Percentiles rank a stretch among this genome's conserved stretches.
phyloP scores from a whole-genome alignment of 2,797 vertebrate species.

The Lepilemur septentrionalis region DNA sequence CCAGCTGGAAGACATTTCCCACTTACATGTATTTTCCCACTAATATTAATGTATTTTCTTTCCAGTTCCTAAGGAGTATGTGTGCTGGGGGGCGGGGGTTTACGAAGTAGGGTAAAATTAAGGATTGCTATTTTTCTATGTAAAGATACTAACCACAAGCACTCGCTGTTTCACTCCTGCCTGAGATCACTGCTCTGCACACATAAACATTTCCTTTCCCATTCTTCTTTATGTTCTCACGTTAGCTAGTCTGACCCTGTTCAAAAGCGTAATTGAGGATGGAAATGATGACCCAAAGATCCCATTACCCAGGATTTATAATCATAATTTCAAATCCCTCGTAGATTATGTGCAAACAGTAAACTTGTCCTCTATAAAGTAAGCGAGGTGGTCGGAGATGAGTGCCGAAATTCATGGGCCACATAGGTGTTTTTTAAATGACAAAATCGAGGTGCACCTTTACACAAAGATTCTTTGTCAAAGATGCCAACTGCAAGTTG shows the following conservation, averaged over 20 bases:
- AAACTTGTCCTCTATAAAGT: neutral
- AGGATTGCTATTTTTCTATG: constrained; percentile 9
- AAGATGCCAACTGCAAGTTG: neutral
- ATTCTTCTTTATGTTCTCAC: neutral
- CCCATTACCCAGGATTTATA: neutral
- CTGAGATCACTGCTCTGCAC: neutral
- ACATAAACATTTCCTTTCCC: neutral
- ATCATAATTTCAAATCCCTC: neutral
- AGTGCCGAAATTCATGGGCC: neutral
- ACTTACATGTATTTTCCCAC: neutral
- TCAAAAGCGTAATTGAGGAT: neutral
- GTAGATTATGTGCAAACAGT: neutral
- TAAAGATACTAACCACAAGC: neutral
- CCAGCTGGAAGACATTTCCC: neutral
- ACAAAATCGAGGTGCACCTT: neutral
- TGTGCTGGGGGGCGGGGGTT: accelerated
- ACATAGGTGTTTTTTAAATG: neutral
- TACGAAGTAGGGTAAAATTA: neutral
- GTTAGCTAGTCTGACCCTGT: neutral
- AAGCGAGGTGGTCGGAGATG: neutral
- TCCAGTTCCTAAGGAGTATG: neutral
- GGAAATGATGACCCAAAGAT: neutral
- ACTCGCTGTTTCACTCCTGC: neutral
- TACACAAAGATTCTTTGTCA: neutral
- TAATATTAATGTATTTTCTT: neutral